Evolutionary conservation across 2,113 vertebrate species (phyloP), one percentile per base, ranked within the genome.

Genomic region (Ptychochromis oligacanthus): DNA sequence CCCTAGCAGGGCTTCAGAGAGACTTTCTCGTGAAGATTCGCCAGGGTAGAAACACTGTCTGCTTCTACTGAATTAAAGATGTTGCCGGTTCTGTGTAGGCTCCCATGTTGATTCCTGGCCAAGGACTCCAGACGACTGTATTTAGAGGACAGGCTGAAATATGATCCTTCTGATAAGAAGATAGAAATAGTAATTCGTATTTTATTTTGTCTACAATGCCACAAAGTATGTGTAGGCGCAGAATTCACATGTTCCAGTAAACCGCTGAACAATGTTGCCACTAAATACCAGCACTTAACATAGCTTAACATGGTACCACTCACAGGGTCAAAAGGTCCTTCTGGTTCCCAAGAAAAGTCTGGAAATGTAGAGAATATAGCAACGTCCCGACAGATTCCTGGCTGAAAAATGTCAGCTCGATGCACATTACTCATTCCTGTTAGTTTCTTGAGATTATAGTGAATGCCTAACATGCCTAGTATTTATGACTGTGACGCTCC

Each of bases 261-360:
- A 65, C 49, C 49, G 9, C n/a, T 55, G 46, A 55, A 79, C 2
- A 10, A 56, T 64, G 18, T 14, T 24, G 77, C 24, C 17, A 43
- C 40, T 77, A 36, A 46, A 52, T 10, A 22, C 2, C 12, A 31
- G 34, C 67, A 31, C 59, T 79, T 64, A 60, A 74, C 28, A 46
- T 58, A 61, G 49, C 58, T 79, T 20, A 72, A 43, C 22, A 22
- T 20, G 52, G 65, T 36, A 58, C 49, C 77, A 43, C 81, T 82
- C 6, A 62, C 40, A 5, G 38, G 80, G 79, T 77, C 75, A 87
- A 77, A 81, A 83, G 77, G 72, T 80, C 84, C 31, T 3, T 26
- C 11, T 80, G 43, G 62, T 90, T 91, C 84, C 78, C 92, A 90
- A 49, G 64, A 81, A 62, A 85, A 58, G 56, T 60, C 85, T 89